A percentile compares a stretch with the other conserved stretches of the same genome.
phyloP scores from a whole-genome alignment of 1,140 invertebrate species.

The Chlorops oryzae region DNA sequence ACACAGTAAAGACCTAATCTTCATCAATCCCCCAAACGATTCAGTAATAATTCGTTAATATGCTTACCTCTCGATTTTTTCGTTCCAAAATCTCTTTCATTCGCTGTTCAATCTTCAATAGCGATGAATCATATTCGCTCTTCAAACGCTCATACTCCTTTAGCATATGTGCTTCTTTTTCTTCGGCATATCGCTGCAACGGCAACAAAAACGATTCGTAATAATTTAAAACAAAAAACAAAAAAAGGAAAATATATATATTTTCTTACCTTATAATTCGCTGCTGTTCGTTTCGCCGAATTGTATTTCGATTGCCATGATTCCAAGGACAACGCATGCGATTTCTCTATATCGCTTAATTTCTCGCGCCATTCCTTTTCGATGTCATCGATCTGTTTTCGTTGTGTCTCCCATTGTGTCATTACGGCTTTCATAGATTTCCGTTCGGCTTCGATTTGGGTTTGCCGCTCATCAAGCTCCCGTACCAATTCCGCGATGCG shows the following conservation, averaged over 20 bases:
- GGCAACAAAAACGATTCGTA: neutral
- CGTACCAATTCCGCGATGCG: conserved; percentile 22
- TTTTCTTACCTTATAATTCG: conserved; percentile 52
- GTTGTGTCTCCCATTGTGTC: conserved; percentile 39
- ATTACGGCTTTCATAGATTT: conserved; percentile 42
- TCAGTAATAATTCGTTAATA: neutral
- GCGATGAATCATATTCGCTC: conserved; percentile 32
- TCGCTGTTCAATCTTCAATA: conserved; percentile 32
- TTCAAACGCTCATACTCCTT: conserved; percentile 42
- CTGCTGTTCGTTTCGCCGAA: conserved; percentile 52
- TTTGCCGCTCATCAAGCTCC: conserved; percentile 34
- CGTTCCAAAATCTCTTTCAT: conserved; percentile 30
- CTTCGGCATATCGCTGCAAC: conserved; percentile 31
- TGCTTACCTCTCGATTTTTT: conserved; percentile 21
- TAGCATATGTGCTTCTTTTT: conserved; percentile 42
- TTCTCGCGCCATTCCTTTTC: conserved; percentile 33
- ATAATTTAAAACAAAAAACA: neutral
- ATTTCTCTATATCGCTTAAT: conserved; percentile 22
- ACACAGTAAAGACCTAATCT: neutral
- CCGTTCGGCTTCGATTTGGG: conserved; percentile 38
- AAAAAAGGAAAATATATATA: neutral
- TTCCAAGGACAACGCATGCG: conserved; percentile 35
- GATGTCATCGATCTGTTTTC: conserved; percentile 25
- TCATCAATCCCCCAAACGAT: neutral
- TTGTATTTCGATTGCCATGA: conserved; percentile 52